These are phyloP conservation scores for Microhierax caerulescens DNA, from an alignment of 2,797 vertebrate species.

Conservation along the genomic window DNA sequence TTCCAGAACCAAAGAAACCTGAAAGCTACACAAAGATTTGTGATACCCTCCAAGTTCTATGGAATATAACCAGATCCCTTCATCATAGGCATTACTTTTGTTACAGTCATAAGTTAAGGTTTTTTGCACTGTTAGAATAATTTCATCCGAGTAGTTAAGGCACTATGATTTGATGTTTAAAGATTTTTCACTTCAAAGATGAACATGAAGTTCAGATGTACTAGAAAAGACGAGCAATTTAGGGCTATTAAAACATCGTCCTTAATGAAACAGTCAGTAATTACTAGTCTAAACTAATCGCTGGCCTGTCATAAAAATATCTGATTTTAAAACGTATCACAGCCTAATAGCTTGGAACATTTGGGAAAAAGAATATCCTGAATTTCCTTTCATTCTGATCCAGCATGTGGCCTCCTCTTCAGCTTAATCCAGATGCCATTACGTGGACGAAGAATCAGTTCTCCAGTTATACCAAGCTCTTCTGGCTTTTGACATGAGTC, in stretches of 20 bases:
- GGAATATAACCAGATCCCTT: neutral
- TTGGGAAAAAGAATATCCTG: neutral
- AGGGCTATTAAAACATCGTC: neutral
- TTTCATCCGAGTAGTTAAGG: neutral
- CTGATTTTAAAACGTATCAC: neutral
- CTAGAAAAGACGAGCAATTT: neutral
- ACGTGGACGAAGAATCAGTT: constrained; percentile 88
- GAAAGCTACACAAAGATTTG: neutral
- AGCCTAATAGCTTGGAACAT: neutral
- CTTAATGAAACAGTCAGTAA: neutral
- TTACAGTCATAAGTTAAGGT: neutral
- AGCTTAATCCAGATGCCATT: constrained; percentile 88
- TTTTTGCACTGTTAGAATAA: neutral
- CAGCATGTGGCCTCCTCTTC: constrained; percentile 71
- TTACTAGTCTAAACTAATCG: neutral
- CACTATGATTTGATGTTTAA: neutral
- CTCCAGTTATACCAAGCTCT: constrained; percentile 81
- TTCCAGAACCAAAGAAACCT: neutral
- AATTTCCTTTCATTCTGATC: neutral
- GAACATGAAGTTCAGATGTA: neutral
- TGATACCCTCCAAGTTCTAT: neutral
- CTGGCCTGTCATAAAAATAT: neutral
- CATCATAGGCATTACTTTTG: neutral
- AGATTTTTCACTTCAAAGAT: neutral
- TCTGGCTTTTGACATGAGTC: constrained; percentile 84